Evolutionary conservation across 2,113 vertebrate genomes (phyloP), one percentile per base, ranked within the genome.

Genomic region (Nesospiza acunhae): DNA sequence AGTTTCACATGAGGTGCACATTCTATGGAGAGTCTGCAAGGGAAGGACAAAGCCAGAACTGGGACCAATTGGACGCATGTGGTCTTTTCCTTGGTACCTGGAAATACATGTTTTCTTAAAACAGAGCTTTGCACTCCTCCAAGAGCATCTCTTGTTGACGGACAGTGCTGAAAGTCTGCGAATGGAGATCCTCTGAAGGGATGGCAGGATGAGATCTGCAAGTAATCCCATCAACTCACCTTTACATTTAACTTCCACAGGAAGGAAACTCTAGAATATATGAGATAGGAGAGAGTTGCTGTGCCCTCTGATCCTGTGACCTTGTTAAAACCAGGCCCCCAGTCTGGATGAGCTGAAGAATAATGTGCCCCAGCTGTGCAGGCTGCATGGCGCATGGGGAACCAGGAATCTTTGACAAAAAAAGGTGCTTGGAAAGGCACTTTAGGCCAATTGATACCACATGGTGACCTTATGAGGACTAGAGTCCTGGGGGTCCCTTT

Each of bases 381-480:
- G 79, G 91, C 92, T 93, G 89, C 86, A 70, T 67, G 79, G 26
- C 88, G 88, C 72, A 63, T 69, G 60, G 92, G 86, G 86, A 97
- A 95, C 90, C 88, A 74, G 83, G 55, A 77, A 42, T 70, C 76
- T 92, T 22, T 77, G 85, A 93, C 88, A 80, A 84, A 92, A 90
- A 88, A 93, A 50, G 76, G 67, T 8, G 8, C 89, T 95, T 95
- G 83, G 90, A 93, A 93, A 93, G 90, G 63, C 89, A 90, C 86
- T 70, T 96, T 86, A 88, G 76, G 78, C 72, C 95, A 86, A 93
- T 95, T 90, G 91, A 96, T 96, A 95, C 86, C 94, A 97, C 96
- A 92, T 95, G 94, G 94, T 94, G 93, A 96, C 95, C 94, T 93
- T 89, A 67, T 16, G 91, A 94, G 69, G 96, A 95, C 89, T 70